phyloP scores from a whole-genome alignment of 1,140 invertebrate species.

The Drosophila cardini region DNA sequence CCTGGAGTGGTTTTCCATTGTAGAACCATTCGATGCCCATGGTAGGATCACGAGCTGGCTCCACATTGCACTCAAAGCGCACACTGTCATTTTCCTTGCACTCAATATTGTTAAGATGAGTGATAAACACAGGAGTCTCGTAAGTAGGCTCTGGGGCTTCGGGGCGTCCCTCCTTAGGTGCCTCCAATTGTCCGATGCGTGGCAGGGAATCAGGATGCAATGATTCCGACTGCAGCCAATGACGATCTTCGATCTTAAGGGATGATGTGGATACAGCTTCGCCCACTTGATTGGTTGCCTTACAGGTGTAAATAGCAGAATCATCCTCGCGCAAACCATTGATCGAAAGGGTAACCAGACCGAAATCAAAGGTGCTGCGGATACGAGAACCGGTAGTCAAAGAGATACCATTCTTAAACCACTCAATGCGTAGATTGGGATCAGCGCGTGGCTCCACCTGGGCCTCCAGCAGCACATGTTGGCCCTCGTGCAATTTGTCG shows the following conservation, averaged over 20 bases:
- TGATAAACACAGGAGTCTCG: conserved; percentile 94
- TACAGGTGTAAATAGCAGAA: conserved; percentile 97
- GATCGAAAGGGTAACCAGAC: conserved; percentile 95
- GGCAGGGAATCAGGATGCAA: conserved; percentile 95
- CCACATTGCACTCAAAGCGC: conserved; percentile 97
- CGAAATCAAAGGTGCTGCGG: conserved; percentile 96
- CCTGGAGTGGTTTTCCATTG: conserved; percentile 92
- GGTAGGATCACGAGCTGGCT: conserved; percentile 97
- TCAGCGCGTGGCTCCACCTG: conserved; percentile 98
- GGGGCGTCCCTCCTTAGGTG: conserved; percentile 87
- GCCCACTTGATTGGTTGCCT: conserved; percentile 94
- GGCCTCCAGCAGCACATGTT: conserved; percentile 96
- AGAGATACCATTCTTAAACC: conserved; percentile 96
- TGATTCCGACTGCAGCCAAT: conserved; percentile 94
- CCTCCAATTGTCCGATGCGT: conserved; percentile 94
- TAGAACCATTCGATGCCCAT: conserved; percentile 97
- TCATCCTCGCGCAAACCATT: conserved; percentile 94
- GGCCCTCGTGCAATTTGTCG: conserved; percentile 94
- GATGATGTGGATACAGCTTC: conserved; percentile 96
- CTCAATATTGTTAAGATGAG: conserved; percentile 95
- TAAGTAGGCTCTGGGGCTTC: conserved; percentile 91
- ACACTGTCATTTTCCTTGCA: conserved; percentile 95
- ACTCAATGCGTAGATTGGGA: conserved; percentile 95
- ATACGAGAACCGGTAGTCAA: conserved; percentile 93
- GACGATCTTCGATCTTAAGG: conserved; percentile 94